Evolutionary conservation across 2,888 invertebrate species (phyloP).

Genomic region (Ichneumoninae sp.): DNA sequence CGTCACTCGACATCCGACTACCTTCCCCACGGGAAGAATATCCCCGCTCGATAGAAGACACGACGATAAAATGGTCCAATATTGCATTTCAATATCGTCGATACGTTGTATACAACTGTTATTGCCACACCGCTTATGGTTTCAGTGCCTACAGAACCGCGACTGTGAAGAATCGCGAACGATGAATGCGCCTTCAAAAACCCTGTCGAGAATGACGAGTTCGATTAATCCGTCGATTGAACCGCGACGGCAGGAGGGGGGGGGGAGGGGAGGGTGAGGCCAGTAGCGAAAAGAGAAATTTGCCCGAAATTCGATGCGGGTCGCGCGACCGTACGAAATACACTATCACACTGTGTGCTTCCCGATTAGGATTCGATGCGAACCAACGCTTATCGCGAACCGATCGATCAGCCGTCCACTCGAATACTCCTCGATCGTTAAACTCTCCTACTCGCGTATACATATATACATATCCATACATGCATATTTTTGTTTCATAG

Average conservation of each 20-base stretch:
- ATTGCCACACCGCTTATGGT: neutral
- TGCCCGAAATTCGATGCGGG: constrained; percentile 27
- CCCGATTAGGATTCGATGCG: constrained; percentile 24
- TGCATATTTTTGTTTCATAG: neutral
- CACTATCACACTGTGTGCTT: constrained; percentile 32
- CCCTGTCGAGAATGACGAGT: constrained; percentile 11
- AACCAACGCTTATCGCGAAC: constrained; percentile 27
- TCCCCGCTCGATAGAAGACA: neutral
- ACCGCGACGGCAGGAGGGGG: neutral
- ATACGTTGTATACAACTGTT: neutral
- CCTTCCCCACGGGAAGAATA: neutral
- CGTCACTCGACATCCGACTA: neutral
- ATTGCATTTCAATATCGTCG: constrained; percentile 6
- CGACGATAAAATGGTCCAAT: neutral
- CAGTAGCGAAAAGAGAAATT: neutral
- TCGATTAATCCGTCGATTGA: constrained; percentile 34
- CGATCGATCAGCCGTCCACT: constrained; percentile 27
- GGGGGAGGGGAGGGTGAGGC: neutral
- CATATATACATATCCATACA: neutral
- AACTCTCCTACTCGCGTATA: neutral
- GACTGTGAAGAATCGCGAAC: constrained; percentile 21
- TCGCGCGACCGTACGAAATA: constrained; percentile 24
- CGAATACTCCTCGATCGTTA: neutral
- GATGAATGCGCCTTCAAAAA: neutral
- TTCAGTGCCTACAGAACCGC: neutral